Evolutionary conservation across 2,797 vertebrate genomes (phyloP).

Genomic region (Pipistrellus kuhlii): DNA sequence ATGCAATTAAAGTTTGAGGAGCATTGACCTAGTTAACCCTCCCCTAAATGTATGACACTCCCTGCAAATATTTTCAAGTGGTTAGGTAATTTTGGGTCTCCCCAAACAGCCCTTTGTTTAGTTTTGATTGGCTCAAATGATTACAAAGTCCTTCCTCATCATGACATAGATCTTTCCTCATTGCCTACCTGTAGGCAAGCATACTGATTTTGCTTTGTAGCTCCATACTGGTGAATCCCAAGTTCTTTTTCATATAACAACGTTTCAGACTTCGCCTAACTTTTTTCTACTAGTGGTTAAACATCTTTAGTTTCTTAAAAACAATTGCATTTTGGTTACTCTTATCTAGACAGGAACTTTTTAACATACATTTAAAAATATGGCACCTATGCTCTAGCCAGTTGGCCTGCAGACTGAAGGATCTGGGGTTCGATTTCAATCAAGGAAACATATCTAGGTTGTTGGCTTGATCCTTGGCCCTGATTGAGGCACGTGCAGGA

Average conservation of each 20-base stretch:
- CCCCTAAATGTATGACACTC: not conserved
- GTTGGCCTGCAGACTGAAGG: no score
- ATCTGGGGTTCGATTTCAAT: no score
- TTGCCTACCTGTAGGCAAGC: not conserved
- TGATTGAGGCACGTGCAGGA: no score
- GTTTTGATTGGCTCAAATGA: not conserved
- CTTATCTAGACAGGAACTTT: not conserved
- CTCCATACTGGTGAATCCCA: not conserved
- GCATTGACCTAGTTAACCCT: not conserved
- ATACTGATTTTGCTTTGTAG: not conserved
- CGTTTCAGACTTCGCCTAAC: not conserved
- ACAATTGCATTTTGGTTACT: not conserved
- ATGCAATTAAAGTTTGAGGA: slow-evolving; percentile 50
- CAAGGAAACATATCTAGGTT: no score
- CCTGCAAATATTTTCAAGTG: not conserved
- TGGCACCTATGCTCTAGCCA: not conserved
- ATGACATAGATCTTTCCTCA: not conserved
- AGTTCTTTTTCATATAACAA: not conserved
- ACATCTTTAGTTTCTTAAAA: not conserved
- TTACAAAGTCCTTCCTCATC: not conserved
- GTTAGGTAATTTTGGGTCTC: not conserved
- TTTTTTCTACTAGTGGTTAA: slow-evolving; percentile 24
- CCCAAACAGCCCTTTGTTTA: slow-evolving; percentile 5
- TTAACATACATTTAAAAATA: not conserved
- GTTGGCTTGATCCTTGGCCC: no score